Evolutionary conservation across 2,888 invertebrate species (phyloP).

Genomic region (Carpatolechia fugitivella): DNA sequence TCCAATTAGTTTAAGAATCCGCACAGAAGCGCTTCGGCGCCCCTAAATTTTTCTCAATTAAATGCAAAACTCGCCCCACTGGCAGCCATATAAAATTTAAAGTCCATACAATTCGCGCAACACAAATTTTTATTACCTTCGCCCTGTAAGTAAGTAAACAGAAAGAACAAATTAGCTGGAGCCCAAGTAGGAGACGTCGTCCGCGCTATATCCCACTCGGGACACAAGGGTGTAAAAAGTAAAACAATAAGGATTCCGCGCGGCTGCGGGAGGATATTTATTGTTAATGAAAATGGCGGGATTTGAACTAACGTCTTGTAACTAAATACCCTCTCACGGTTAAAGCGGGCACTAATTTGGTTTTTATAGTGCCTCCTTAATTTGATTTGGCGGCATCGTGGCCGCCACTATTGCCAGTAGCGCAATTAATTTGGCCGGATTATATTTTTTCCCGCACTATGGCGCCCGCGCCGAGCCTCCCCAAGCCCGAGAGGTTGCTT

Average conservation of each 20-base stretch:
- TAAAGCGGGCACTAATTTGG: constrained; percentile 80
- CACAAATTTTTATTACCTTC: constrained; percentile 77
- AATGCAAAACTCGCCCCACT: constrained; percentile 73
- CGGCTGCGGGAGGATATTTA: constrained; percentile 77
- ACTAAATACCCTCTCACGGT: constrained; percentile 79
- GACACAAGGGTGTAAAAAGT: constrained; percentile 80
- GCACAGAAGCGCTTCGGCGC: constrained; percentile 73
- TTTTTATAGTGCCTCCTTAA: constrained; percentile 80
- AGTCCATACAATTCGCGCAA: constrained; percentile 78
- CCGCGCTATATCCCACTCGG: constrained; percentile 60
- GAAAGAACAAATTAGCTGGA: constrained; percentile 74
- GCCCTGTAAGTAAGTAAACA: constrained; percentile 73
- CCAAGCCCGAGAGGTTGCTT: constrained; percentile 35
- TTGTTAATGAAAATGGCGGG: constrained; percentile 80
- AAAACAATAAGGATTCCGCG: constrained; percentile 78
- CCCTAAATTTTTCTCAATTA: constrained; percentile 78
- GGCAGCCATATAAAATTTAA: constrained; percentile 76
- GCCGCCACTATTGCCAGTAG: constrained; percentile 75
- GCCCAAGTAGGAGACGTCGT: constrained; percentile 63
- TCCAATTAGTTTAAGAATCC: constrained; percentile 77
- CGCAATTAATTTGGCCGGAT: constrained; percentile 79
- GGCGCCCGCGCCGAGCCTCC: constrained; percentile 42
- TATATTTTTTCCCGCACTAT: constrained; percentile 68
- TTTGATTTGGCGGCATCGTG: constrained; percentile 80
- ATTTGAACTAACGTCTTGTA: constrained; percentile 80